Base-by-base conservation (phyloP, 2,888 invertebrate species). In the Rapana venosa region DNA sequence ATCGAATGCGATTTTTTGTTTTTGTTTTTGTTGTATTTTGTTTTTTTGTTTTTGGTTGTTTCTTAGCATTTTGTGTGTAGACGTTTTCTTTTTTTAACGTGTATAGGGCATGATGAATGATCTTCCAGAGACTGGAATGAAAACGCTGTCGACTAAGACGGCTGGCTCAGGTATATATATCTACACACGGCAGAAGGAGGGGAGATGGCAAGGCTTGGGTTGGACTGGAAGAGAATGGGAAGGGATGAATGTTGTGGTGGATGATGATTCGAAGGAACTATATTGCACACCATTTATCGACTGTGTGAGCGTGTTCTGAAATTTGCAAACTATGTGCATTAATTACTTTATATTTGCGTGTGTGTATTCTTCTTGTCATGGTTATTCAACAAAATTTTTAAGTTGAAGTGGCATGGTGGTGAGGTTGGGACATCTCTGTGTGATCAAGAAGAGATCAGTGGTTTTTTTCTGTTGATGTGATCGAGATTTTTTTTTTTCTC, bases 31-130 rank as follows among this genome's bases (percentile, higher is more conserved):
- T 17, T 15, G 17, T 15, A 61, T 61, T 11, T 11, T 2, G 66
- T 2, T 66, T 66, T 66, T 66, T 66, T 66, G 4, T 66, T 17
- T 26, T 1, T 66, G 26, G 20, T 22, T 47, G 36, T 83, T 36
- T 35, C 74, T 79, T 79, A 20, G 17, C 77, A 35, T 77, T 36
- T 81, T 83, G 81, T 83, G 47, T 83, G 36, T 36, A 26, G 13
- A 20, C 32, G 0, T 15, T 77, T 79, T 79, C 15, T 79, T 83
- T 83, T 81, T 83, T 20, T 83, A 83, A 26, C 26, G 20, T 22
- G 81, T 36, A 81, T 81, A 81, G 81, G 81, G 81, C 81, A 81
- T 81, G 47, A 83, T 47, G 81, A 83, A 22, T 83, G 81, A 47
- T 83, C 81, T 83, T 83, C 47, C 81, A 83, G 22, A 26, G 81